These are phyloP conservation scores for Charaxes varanes DNA, from an alignment of 1,140 invertebrate species.

Conservation along the genomic window DNA sequence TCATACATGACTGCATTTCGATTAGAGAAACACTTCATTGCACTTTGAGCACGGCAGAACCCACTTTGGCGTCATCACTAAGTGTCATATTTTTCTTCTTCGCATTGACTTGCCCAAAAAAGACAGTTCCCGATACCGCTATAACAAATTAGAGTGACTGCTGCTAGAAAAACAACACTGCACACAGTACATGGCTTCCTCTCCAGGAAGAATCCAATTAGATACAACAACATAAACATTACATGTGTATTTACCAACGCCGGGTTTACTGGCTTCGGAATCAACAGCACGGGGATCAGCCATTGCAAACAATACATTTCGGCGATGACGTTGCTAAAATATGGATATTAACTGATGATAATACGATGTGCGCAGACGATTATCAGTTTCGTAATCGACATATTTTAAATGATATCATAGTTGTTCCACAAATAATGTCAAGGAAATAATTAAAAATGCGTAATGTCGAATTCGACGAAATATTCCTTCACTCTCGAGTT, in stretches of 20 bases:
- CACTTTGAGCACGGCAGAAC: conserved; percentile 46
- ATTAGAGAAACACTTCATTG: conserved; percentile 38
- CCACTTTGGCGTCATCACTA: conserved; percentile 47
- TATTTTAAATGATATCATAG: conserved; percentile 43
- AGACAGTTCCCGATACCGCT: conserved; percentile 96
- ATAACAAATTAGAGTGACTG: conserved; percentile 95
- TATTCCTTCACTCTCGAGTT: too few relatives aligned
- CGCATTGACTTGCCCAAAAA: conserved; percentile 90
- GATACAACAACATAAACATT: conserved; percentile 95
- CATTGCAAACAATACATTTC: conserved; percentile 99
- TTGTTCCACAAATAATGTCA: conserved; percentile 36
- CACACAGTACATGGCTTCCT: conserved; percentile 98
- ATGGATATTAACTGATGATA: conserved; percentile 7
- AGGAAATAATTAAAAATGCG: conserved; percentile 22
- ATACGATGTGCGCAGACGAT: conserved; percentile 15
- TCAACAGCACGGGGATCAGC: conserved; percentile 96
- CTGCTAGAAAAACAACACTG: conserved; percentile 92
- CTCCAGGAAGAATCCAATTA: conserved; percentile 95
- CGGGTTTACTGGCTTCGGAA: conserved; percentile 97
- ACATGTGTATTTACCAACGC: conserved; percentile 95
- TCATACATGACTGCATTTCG: conserved; percentile 12
- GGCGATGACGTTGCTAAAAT: conserved; percentile 15
- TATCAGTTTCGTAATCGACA: conserved; percentile 44
- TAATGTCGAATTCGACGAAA: conserved; percentile 21
- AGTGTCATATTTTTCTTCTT: conserved; percentile 83